These are phyloP conservation scores for Phenganax marumi DNA, from an alignment of 92 coral and sea anemone species.

Conservation along the genomic window DNA sequence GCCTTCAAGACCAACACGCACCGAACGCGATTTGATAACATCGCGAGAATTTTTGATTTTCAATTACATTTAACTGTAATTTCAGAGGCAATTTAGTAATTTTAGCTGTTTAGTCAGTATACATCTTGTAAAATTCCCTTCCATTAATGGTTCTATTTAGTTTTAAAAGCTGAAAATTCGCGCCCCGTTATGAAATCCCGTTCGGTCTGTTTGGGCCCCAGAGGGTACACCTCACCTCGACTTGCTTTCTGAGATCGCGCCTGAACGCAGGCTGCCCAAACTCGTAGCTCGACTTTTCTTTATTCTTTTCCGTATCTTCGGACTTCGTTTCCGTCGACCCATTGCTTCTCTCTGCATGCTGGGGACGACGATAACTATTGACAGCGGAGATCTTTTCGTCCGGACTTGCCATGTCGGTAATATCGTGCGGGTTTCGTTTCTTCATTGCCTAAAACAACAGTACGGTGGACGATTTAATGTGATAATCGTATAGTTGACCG, in stretches of 20 bases:
- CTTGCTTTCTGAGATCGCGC: conserved; percentile 22
- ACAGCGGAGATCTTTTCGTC: conserved; percentile 39
- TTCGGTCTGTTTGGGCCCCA: background rate
- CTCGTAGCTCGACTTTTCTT: conserved; percentile 38
- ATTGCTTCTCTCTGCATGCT: background rate
- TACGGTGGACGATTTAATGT: background rate
- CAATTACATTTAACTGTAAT: no score
- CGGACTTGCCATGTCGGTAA: conserved; percentile 52
- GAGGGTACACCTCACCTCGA: conserved; percentile 18
- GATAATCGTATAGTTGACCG: no score
- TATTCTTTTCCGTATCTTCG: conserved; percentile 7
- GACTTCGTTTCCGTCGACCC: conserved; percentile 14
- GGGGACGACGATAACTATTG: conserved; percentile 29
- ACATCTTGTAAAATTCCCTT: no score
- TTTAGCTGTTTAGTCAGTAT: no score
- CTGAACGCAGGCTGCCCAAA: conserved; percentile 30
- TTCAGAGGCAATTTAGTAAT: no score
- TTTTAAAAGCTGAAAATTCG: background rate
- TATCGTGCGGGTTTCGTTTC: conserved; percentile 67
- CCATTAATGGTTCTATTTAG: background rate
- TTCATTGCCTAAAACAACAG: conserved; percentile 68
- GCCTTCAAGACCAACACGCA: no score
- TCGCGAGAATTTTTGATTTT: no score
- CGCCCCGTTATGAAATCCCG: background rate
- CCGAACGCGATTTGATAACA: no score